Evolutionary conservation across 2,797 vertebrate species (phyloP).

Genomic region (Synanceia verrucosa): DNA sequence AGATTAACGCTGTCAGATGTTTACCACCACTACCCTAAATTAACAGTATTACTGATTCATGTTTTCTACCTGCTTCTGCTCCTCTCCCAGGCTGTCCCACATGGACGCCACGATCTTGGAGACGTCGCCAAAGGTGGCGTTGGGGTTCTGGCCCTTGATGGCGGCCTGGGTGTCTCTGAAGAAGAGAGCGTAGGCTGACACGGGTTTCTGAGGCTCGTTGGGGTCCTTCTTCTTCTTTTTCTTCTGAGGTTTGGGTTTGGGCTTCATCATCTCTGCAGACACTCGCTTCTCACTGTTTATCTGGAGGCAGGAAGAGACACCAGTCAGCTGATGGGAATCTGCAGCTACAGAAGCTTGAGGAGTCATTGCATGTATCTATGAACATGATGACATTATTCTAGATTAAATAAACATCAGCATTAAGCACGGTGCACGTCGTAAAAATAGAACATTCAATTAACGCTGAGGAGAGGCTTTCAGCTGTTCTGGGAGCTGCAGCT

Average conservation of each 20-base stretch:
- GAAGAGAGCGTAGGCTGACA: constrained; percentile 97
- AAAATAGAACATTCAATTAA: constrained; percentile 25
- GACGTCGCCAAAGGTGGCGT: constrained; percentile 96
- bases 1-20: too few species aligned
- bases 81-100: constrained; percentile 98
- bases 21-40: too few species aligned
- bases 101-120: constrained; percentile 99
- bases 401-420: not conserved
- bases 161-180: constrained; percentile 98
- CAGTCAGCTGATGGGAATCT: constrained; percentile 29
- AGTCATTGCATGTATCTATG: constrained; percentile 4
- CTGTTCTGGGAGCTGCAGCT: constrained; percentile 40
- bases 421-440: not conserved
- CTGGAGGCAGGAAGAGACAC: constrained; percentile 69
- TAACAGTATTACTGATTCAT: too few species aligned
- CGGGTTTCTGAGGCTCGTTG: constrained; percentile 97
- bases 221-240: constrained; percentile 99
- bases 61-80: constrained; percentile 99
- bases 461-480: constrained; percentile 13
- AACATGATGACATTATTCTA: not conserved
- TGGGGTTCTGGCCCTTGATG: constrained; percentile 98
- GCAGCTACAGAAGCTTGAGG: not conserved
- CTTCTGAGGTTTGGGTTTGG: constrained; percentile 97
- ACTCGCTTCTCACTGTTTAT: constrained; percentile 93
- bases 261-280: constrained; percentile 92